phyloP scores from a whole-genome alignment of 2,797 vertebrate genomes.

The Danio kyathit region DNA sequence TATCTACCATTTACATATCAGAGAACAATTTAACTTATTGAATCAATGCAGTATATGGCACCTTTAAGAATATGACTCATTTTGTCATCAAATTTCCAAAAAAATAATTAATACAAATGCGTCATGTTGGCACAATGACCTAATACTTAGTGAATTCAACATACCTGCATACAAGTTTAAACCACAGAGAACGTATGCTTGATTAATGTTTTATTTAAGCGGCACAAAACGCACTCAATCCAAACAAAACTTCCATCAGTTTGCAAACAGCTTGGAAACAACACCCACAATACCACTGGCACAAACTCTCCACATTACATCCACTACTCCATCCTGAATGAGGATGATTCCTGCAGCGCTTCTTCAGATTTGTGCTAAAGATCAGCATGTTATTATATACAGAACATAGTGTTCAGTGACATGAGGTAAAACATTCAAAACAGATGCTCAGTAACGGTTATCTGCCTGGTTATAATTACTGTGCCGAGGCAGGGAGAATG shows the following conservation, averaged over 20 bases:
- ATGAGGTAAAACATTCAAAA: slow-evolving; percentile 50
- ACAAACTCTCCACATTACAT: slow-evolving; percentile 2
- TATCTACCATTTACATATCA: no score
- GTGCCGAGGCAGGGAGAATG: slow-evolving; percentile 33
- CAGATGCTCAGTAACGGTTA: slow-evolving; percentile 31
- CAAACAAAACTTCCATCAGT: slow-evolving; percentile 35
- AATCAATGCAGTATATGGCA: no score
- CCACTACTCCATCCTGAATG: background rate
- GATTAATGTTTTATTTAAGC: slow-evolving; percentile 63
- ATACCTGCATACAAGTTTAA: background rate
- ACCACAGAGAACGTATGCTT: slow-evolving; percentile 29
- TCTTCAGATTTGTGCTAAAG: slow-evolving; percentile 28
- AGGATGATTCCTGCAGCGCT: background rate
- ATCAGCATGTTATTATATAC: slow-evolving; percentile 27
- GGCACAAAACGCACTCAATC: slow-evolving; percentile 49
- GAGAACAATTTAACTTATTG: no score
- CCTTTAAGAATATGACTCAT: no score
- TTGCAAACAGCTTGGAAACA: slow-evolving; percentile 13
- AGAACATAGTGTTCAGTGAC: slow-evolving; percentile 36
- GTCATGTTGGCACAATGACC: background rate
- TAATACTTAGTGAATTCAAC: background rate
- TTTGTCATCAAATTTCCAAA: no score
- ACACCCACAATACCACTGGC: slow-evolving; percentile 27
- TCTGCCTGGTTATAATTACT: slow-evolving; percentile 35
- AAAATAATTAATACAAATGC: background rate